phyloP scores from a whole-genome alignment of 2,888 invertebrate genomes.

The Endomychus coccineus region DNA sequence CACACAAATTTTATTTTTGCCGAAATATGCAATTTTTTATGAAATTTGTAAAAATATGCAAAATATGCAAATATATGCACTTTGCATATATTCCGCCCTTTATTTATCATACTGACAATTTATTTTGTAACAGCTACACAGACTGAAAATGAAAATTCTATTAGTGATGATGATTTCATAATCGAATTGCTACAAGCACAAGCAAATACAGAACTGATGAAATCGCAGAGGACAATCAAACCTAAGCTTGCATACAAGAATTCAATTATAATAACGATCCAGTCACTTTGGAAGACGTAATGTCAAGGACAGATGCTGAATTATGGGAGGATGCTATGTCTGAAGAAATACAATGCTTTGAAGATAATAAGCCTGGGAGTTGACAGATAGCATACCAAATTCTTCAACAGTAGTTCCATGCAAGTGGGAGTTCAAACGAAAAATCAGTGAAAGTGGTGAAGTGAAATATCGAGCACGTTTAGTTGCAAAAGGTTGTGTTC shows the following conservation, averaged over 20 bases:
- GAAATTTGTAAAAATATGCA: too few relatives aligned
- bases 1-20: too few relatives aligned
- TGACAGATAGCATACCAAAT: constrained; percentile 14
- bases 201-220: constrained; percentile 19
- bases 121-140: too few relatives aligned
- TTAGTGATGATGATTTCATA: constrained; percentile 4
- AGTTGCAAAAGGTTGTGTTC: constrained; percentile 17
- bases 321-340: constrained; percentile 26
- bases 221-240: constrained; percentile 20
- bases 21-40: too few relatives aligned
- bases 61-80: too few relatives aligned
- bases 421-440: constrained; percentile 20
- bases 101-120: too few relatives aligned
- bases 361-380: constrained; percentile 28
- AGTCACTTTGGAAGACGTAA: constrained; percentile 20
- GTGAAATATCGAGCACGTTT: constrained; percentile 13
- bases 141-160: neutral
- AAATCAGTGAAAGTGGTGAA: constrained; percentile 11
- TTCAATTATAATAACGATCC: constrained; percentile 15
- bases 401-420: constrained; percentile 9
- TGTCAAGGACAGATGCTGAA: constrained; percentile 22
- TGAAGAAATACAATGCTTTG: constrained; percentile 25
- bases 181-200: constrained; percentile 13
- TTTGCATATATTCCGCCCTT: too few relatives aligned
- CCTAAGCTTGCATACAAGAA: constrained; percentile 19